Conservation (phyloP, 1,140 invertebrate genomes). For the Tribolium castaneum region DNA sequence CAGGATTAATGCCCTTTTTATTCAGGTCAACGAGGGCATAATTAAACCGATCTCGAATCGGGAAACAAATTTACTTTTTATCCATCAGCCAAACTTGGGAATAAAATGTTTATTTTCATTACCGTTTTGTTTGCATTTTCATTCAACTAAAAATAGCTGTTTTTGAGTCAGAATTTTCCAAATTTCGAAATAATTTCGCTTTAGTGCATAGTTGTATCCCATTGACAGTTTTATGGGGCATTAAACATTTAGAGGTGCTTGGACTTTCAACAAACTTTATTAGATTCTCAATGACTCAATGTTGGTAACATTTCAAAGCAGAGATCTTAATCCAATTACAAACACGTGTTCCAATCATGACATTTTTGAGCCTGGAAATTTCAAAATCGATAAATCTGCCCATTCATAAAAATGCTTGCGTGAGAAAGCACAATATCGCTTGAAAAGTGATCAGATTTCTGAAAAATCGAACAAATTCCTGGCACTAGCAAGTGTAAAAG, state of each 20-base stretch:
- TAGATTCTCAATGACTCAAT: background rate
- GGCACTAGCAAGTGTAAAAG: background rate
- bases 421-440: background rate
- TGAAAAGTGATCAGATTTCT: background rate
- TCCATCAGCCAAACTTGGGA: no score
- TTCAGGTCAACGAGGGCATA: background rate
- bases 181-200: background rate
- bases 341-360: background rate
- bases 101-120: no score
- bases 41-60: background rate
- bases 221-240: background rate
- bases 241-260: background rate
- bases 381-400: background rate
- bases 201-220: background rate
- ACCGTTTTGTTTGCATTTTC: no score
- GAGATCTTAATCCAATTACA: slow-evolving; percentile 48
- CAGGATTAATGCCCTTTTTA: background rate
- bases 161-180: background rate
- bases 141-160: no score
- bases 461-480: background rate
- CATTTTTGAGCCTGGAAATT: background rate
- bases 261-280: background rate
- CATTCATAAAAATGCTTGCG: background rate
- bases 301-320: background rate
- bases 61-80: background rate